Base-by-base conservation (phyloP, 1,140 invertebrate genomes). In the Anadara kagoshimensis region DNA sequence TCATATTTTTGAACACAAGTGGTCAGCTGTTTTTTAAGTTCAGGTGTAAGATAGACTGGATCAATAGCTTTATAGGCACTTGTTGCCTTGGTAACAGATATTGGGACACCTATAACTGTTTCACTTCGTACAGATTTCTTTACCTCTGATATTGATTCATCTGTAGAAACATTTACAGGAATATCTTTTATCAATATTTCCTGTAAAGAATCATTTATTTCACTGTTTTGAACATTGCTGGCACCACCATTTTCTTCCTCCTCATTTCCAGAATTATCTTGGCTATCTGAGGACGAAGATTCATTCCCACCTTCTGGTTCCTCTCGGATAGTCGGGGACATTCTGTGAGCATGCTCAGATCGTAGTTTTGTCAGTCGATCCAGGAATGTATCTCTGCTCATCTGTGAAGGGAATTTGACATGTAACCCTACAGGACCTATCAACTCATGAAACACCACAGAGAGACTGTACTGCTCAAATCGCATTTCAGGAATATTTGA, bases 281-380 rank as follows among this genome's bases (percentile, higher is more conserved):
- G 51, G 18, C 75, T 68, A 54, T 81, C 76, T 14, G 75, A 66
- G 29, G 29, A 36, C 7, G n/a, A n/a, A n/a, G 71, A 79, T 67
- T 86, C 85, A 70, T 86, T 87, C 0, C 83, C 83, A 43, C 85
- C 85, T 59, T 87, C 85, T 8, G 85, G 85, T 58, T 85, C 84
- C 61, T 85, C 78, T n/a, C 85, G 74, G 3, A 81, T 69, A 18
- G 76, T 81, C 5, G 83, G 82, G 10, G 78, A 82, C 78, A 85
- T 80, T 49, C 80, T 59, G 53, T 87, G 78, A 41, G 81, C 81
- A 69, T 82, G 79, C 57, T 86, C 84, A n/a, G 80, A 78, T 57
- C 84, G 69, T 22, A 86, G 70, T 51, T 78, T 82, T 10, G 82
- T 86, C 58, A 87, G 68, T 54, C 82, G 62, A 51, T 85, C 84